Evolutionary conservation across 2,113 vertebrate genomes (phyloP).

Genomic region (Mastomys natalensis): DNA sequence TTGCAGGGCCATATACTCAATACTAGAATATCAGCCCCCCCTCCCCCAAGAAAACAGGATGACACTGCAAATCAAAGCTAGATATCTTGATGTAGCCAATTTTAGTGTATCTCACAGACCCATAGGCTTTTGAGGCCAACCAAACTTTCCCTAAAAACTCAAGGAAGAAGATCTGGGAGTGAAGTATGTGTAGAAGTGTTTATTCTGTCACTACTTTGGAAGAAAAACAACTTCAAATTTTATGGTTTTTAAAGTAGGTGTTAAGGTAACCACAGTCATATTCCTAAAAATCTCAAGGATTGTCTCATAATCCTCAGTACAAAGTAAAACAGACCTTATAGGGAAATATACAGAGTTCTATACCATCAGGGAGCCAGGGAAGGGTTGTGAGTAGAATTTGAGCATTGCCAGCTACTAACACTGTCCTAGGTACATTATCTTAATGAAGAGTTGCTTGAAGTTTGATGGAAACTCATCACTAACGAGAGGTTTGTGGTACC

Average conservation of each 20-base stretch:
- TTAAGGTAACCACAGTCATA: no score
- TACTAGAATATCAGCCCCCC: neutral
- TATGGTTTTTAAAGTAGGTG: neutral
- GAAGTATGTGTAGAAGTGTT: neutral
- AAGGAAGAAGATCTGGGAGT: neutral
- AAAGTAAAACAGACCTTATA: neutral
- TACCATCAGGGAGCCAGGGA: neutral
- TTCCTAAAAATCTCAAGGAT: neutral
- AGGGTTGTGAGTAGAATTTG: neutral
- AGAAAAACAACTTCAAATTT: neutral
- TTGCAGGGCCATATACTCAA: fast-evolving
- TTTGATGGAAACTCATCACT: neutral
- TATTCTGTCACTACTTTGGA: neutral
- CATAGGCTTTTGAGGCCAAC: neutral
- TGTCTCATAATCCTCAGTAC: neutral
- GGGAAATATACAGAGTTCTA: fast-evolving
- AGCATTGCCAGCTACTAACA: neutral
- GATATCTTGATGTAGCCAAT: fast-evolving
- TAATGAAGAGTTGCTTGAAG: neutral
- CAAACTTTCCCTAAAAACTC: neutral
- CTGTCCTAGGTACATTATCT: neutral
- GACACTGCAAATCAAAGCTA: fast-evolving
- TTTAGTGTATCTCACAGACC: no score
- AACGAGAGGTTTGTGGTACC: neutral
- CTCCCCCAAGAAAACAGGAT: neutral